Conservation (phyloP, 1,140 invertebrate genomes). For the Cephus cinctus region DNA sequence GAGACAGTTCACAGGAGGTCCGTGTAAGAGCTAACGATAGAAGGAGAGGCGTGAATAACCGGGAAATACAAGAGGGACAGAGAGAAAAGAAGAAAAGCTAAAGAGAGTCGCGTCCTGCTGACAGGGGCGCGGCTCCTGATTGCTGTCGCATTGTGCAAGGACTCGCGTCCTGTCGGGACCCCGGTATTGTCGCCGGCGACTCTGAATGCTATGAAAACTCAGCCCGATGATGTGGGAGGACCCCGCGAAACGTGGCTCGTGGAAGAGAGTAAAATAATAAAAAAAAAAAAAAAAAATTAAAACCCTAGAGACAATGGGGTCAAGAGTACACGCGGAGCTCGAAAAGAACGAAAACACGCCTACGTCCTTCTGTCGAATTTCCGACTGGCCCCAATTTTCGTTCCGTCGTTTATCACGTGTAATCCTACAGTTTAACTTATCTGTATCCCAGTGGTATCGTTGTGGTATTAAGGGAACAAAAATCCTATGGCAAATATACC, state of each 20-base stretch:
- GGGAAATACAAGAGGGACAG: background rate
- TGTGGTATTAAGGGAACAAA: too few relatives aligned
- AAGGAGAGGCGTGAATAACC: background rate
- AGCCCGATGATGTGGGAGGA: constrained; percentile 4
- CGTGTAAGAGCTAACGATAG: background rate
- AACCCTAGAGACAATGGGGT: constrained; percentile 55
- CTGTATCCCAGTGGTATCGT: too few relatives aligned
- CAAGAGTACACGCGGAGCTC: constrained; percentile 45
- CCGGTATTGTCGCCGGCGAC: constrained; percentile 40
- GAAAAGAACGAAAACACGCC: constrained; percentile 46
- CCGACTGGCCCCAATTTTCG: too few relatives aligned
- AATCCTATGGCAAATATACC: too few relatives aligned
- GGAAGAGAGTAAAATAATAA: constrained; percentile 38
- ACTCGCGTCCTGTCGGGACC: constrained; percentile 35
- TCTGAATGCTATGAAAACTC: constrained; percentile 38
- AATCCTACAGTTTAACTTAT: too few relatives aligned
- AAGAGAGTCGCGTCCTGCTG: constrained; percentile 37
- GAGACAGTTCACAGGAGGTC: too few relatives aligned
- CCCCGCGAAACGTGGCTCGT: constrained; percentile 19
- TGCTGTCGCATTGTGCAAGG: constrained; percentile 52
- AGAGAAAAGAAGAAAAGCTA: constrained; percentile 22
- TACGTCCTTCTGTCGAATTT: too few relatives aligned
- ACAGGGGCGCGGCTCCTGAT: constrained; percentile 53
- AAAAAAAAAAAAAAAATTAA: too few relatives aligned
- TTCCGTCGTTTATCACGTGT: too few relatives aligned